Percentiles rank a stretch among this genome's conserved stretches.
Evolutionary conservation across 2,888 invertebrate species (phyloP).

Genomic region (Caenorhabditis macrosperma): DNA sequence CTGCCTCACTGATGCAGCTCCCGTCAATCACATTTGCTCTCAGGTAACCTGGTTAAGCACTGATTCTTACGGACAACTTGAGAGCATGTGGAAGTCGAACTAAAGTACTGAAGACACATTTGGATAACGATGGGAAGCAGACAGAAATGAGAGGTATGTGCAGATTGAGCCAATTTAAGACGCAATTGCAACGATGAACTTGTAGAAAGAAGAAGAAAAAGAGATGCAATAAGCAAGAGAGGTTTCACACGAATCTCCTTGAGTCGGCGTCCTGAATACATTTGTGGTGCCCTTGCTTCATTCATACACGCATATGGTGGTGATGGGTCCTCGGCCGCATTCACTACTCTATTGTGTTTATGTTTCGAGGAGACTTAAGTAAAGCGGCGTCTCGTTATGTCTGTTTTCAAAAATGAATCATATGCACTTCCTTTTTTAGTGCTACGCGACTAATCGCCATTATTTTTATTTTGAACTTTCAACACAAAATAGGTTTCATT

Average conservation of each 20-base stretch:
- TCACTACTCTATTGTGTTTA: constrained; percentile 46
- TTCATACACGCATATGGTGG: constrained; percentile 58
- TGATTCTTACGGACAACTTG: not conserved
- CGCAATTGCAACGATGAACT: constrained; percentile 5
- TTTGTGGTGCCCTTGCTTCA: constrained; percentile 38
- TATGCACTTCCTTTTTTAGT: not conserved
- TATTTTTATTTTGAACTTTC: constrained; percentile 1
- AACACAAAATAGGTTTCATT: constrained; percentile 6
- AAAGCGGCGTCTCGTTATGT: constrained; percentile 28
- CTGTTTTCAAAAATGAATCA: constrained; percentile 20
- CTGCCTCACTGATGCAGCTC: not conserved
- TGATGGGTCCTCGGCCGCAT: constrained; percentile 30
- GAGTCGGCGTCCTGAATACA: constrained; percentile 42
- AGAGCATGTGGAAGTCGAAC: not conserved
- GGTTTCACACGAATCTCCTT: constrained; percentile 41
- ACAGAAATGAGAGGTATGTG: not conserved
- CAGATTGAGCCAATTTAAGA: constrained; percentile 30
- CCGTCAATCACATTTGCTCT: not conserved
- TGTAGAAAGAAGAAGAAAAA: constrained; percentile 5
- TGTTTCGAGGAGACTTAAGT: constrained; percentile 57
- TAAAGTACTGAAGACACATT: not conserved
- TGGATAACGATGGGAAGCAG: not conserved
- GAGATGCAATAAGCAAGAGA: constrained; percentile 20
- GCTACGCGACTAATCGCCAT: not conserved
- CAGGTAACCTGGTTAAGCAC: not conserved